Base-by-base conservation (phyloP, 2,888 invertebrate genomes). In the Scrobipalpa costella region DNA sequence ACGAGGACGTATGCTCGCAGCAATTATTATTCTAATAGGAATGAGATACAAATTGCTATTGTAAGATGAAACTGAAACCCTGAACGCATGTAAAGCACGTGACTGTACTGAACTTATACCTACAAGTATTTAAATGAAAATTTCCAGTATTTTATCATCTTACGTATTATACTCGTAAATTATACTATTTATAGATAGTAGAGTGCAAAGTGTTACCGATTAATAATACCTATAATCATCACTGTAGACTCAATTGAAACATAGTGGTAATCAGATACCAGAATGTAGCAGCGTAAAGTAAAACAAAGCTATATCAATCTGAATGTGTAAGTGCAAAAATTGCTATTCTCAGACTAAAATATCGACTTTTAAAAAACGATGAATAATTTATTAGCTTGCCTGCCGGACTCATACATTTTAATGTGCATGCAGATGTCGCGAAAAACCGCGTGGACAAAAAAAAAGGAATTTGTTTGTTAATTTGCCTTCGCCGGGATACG, bases 1-100 rank as follows among this genome's bases (percentile, higher is more conserved):
- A n/a, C n/a, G n/a, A n/a, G n/a, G n/a, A n/a, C 66, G 72, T 75
- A 73, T 72, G 69, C 68, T 70, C 66, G 65, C 69, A 62, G 68
- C 74, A 75, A 77, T 77, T 77, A 72, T 71, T 72, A 69, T 66
- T 66, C 70, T 71, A 69, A 77, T 70, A 70, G 68, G 70, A 76
- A 77, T 73, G 73, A 67, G 70, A 72, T 67, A 78, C 73, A 73
- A 75, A 76, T 74, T 76, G 64, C 55, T 62, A 60, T 58, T 61
- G 52, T 63, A 63, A 65, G 61, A 63, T 64, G 61, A 60, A 63
- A 50, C 55, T 63, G 63, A 62, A 61, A 40, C 40, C 13, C 40
- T 40, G n/a, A 40, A n/a, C 13, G 13, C 57, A n/a, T 36, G 38
- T 64, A 63, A 64, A 40, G 11, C 13, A 40, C 40, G 11, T 40